Evolutionary conservation across 2,797 vertebrate species (phyloP).

Genomic region (Rhinogobio ventralis): DNA sequence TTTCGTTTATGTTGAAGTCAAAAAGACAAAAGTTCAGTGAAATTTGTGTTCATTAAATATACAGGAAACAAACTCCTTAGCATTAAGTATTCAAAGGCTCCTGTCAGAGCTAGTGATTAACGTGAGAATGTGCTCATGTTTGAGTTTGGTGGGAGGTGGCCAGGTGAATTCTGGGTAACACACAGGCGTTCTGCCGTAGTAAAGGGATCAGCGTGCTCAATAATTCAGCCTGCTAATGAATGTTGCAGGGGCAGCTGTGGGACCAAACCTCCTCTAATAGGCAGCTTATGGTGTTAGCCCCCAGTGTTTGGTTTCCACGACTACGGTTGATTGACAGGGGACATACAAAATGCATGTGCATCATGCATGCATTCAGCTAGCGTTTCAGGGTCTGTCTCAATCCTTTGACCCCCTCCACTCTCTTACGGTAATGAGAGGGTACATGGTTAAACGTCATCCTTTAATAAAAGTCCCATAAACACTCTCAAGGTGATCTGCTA

Average conservation of each 20-base stretch:
- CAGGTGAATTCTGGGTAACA: slow-evolving; percentile 75
- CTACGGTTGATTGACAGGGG: slow-evolving; percentile 80
- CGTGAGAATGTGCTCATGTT: not conserved
- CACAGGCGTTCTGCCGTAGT: slow-evolving; percentile 75
- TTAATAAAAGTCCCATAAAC: not conserved
- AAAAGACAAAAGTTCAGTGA: slow-evolving; percentile 1
- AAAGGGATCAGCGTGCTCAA: slow-evolving; percentile 89
- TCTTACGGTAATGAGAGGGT: slow-evolving; percentile 30
- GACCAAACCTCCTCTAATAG: slow-evolving; percentile 87
- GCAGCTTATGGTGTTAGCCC: slow-evolving; percentile 84
- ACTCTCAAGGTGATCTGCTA: not conserved
- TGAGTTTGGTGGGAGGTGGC: slow-evolving; percentile 44
- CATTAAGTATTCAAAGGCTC: slow-evolving; percentile 1
- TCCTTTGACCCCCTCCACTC: slow-evolving; percentile 23
- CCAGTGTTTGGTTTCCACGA: slow-evolving; percentile 85
- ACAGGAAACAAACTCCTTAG: slow-evolving; percentile 3
- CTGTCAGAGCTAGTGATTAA: slow-evolving; percentile 8
- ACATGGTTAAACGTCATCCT: not conserved
- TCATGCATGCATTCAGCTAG: slow-evolving; percentile 20
- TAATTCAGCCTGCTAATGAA: slow-evolving; percentile 92
- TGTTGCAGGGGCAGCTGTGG: slow-evolving; percentile 87
- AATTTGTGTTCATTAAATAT: not conserved
- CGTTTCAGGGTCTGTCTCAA: slow-evolving; percentile 32
- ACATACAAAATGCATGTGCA: slow-evolving; percentile 78
- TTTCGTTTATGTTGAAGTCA: not conserved